phyloP scores from a whole-genome alignment of 1,140 invertebrate genomes.

The Eriosoma lanigerum region DNA sequence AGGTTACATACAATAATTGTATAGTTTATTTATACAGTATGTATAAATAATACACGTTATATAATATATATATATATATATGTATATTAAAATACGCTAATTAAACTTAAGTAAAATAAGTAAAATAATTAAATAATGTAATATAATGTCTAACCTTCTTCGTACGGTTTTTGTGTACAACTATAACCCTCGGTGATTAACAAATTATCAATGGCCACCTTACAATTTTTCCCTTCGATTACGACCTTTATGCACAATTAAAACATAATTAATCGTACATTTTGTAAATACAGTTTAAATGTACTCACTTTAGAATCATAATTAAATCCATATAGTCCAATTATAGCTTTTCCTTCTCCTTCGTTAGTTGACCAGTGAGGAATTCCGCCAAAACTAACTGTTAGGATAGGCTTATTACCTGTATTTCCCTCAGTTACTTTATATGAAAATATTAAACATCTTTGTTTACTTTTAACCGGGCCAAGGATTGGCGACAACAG shows the following conservation, averaged over 20 bases:
- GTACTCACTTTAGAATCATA: background rate
- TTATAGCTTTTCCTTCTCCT: conserved; percentile 29
- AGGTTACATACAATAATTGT: no score
- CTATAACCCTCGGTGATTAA: conserved; percentile 11
- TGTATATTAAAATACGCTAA: background rate
- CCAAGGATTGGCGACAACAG: conserved; percentile 11
- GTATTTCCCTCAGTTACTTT: background rate
- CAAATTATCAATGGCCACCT: conserved; percentile 32
- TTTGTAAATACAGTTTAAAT: background rate
- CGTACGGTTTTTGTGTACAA: background rate
- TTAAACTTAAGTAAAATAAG: background rate
- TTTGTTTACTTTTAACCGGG: conserved; percentile 20
- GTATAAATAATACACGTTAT: no score
- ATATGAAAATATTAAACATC: conserved; percentile 32
- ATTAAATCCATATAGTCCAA: conserved; percentile 15
- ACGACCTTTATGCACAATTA: background rate
- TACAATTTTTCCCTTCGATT: conserved; percentile 39
- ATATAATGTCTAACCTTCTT: background rate
- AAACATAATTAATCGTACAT: background rate
- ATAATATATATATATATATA: background rate
- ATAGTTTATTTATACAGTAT: no score
- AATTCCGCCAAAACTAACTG: conserved; percentile 18
- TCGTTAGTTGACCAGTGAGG: conserved; percentile 1
- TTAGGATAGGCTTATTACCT: background rate
- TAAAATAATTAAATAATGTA: background rate